phyloP scores from a whole-genome alignment of 2,113 vertebrate genomes.

The Kryptolebias marmoratus region DNA sequence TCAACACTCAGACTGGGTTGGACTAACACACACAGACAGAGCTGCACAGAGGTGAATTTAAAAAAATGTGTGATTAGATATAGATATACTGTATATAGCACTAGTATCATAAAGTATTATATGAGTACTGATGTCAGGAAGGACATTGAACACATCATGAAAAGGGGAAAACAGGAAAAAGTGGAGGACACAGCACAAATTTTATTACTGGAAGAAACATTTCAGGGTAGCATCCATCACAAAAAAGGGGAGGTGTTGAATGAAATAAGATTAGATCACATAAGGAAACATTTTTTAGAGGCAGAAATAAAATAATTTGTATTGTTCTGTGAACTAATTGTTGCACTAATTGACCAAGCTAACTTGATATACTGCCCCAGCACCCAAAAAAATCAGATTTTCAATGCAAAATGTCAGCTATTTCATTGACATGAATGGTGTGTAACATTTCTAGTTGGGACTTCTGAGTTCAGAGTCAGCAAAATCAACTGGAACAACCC shows the following conservation, averaged over 20 bases:
- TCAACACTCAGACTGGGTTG: not conserved
- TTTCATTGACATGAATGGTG: too few species aligned
- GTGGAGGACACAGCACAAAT: constrained; percentile 2
- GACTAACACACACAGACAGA: not conserved
- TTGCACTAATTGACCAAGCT: too few species aligned
- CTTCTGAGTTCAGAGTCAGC: too few species aligned
- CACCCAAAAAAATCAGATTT: too few species aligned
- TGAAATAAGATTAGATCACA: constrained; percentile 3
- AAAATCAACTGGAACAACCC: too few species aligned
- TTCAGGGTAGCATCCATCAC: constrained; percentile 25
- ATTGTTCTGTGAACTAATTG: too few species aligned
- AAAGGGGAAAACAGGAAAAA: constrained; percentile 11
- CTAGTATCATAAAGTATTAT: not conserved
- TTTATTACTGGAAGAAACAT: constrained; percentile 18
- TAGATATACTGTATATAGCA: not conserved
- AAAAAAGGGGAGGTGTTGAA: not conserved
- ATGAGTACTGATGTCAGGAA: not conserved
- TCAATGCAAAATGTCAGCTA: too few species aligned
- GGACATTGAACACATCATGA: not conserved
- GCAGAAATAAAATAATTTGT: too few species aligned
- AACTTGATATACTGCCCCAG: too few species aligned
- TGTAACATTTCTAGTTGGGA: too few species aligned
- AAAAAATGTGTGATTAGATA: not conserved
- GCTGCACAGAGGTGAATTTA: not conserved
- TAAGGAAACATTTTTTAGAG: too few species aligned